Evolutionary conservation across 2,888 invertebrate species (phyloP), one percentile per base, ranked within the genome.

Genomic region (Suillia variegata): DNA sequence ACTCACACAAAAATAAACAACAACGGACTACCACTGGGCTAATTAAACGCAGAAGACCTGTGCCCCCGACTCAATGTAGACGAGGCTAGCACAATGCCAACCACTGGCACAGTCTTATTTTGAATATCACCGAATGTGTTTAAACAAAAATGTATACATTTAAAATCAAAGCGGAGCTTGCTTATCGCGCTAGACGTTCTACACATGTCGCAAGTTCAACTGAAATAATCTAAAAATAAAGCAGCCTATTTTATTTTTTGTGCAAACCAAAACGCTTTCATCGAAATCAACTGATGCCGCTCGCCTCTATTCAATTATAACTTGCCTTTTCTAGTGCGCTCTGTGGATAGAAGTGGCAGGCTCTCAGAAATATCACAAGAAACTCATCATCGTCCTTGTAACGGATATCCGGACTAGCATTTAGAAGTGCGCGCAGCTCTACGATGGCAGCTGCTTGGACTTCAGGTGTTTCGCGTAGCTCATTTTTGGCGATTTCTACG

Each of bases 271-370:
- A n/a, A n/a, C n/a, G n/a, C n/a, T n/a, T n/a, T n/a, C n/a, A n/a
- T n/a, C n/a, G n/a, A n/a, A n/a, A n/a, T n/a, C n/a, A n/a, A n/a
- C n/a, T n/a, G n/a, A n/a, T n/a, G n/a, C n/a, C n/a, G n/a, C n/a
- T n/a, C n/a, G n/a, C n/a, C n/a, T n/a, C n/a, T n/a, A n/a, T n/a
- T n/a, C n/a, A n/a, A n/a, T n/a, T n/a, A n/a, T n/a, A 42, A 64
- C 70, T 63, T 78, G 91, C 92, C 84, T 93, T 83, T 74, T 88
- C 88, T 58, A 88, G 83, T 0, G 93, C 93, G 81, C 92, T 92
- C 70, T 92, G 85, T 0, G 93, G 89, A 70, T 93, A 93, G 83
- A 87, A 94, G 79, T 94, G 93, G 82, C 90, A 90, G 22, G 92
- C 91, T 60, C 94, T 86, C 59, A 94, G 83, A 76, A 92, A 92